Evolutionary conservation across 2,797 vertebrate species (phyloP).

Genomic region (Diplodus sargus): DNA sequence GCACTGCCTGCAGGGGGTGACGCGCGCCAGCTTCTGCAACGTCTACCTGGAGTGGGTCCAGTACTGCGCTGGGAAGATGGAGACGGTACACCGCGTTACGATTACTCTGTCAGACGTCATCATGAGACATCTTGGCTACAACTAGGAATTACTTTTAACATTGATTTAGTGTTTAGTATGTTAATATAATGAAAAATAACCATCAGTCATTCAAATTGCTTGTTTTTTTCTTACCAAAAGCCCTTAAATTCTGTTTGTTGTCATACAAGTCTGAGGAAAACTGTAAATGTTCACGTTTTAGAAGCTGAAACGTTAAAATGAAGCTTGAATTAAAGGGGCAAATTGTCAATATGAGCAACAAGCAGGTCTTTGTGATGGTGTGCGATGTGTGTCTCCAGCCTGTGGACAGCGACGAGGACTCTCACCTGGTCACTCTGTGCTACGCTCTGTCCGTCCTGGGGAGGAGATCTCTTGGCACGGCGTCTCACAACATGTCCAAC

Average conservation of each 20-base stretch:
- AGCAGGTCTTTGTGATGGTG: constrained; percentile 5
- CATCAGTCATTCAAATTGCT: not conserved
- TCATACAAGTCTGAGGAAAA: not conserved
- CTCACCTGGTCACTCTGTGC: constrained; percentile 92
- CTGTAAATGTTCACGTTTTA: not conserved
- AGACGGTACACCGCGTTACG: constrained; percentile 81
- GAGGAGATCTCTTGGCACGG: constrained; percentile 92
- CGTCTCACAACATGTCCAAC: constrained; percentile 95
- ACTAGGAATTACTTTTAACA: not conserved
- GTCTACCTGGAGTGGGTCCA: constrained; percentile 98
- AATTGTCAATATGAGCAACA: too few relatives aligned
- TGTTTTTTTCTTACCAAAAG: not conserved
- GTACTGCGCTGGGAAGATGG: constrained; percentile 89
- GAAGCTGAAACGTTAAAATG: not conserved
- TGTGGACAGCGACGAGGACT: constrained; percentile 94
- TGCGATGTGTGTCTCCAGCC: constrained; percentile 76
- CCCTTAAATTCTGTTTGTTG: not conserved
- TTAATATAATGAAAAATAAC: not conserved
- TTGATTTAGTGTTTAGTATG: not conserved
- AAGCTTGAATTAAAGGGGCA: too few relatives aligned
- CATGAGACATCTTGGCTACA: not conserved
- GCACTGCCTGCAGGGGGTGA: constrained; percentile 96
- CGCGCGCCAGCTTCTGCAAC: constrained; percentile 96
- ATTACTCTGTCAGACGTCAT: not conserved
- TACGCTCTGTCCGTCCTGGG: constrained; percentile 96